A percentile compares a stretch with the other conserved stretches of the same genome.
Evolutionary conservation across 2,888 invertebrate genomes (phyloP).

Genomic region (Elaeidobius kamerunicus): DNA sequence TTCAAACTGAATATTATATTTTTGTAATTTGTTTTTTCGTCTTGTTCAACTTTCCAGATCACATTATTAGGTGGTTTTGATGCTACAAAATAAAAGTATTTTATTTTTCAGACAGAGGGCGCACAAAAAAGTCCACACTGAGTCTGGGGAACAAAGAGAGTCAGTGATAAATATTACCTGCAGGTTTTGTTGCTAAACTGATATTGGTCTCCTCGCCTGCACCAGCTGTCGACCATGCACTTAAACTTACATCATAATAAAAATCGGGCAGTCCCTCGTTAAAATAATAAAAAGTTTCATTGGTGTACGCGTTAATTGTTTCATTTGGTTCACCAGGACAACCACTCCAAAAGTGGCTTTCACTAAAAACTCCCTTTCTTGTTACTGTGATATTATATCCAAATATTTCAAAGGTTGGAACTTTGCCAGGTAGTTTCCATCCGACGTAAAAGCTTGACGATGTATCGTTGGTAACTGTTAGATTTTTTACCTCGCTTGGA

Average conservation of each 20-base stretch:
- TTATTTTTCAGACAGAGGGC: too few species aligned
- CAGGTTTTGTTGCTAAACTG: too few species aligned
- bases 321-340: not conserved
- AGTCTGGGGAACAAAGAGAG: too few species aligned
- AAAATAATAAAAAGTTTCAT: too few species aligned
- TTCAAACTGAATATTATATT: constrained; percentile 25
- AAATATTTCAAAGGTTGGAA: not conserved
- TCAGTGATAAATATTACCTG: too few species aligned
- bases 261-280: constrained; percentile 9
- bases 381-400: constrained; percentile 5
- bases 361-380: not conserved
- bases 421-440: not conserved
- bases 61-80: constrained; percentile 31
- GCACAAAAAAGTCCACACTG: too few species aligned
- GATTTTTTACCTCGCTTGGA: too few species aligned
- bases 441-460: not conserved
- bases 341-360: constrained; percentile 6
- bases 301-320: too few species aligned
- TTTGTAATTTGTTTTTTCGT: not conserved
- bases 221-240: not conserved
- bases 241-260: constrained; percentile 1
- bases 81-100: constrained; percentile 29
- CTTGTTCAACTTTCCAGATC: constrained; percentile 2
- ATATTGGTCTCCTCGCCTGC: too few species aligned
- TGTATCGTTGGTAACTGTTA: not conserved